Evolutionary conservation across 2,888 invertebrate species (phyloP).

Genomic region (Drosophila atripex): DNA sequence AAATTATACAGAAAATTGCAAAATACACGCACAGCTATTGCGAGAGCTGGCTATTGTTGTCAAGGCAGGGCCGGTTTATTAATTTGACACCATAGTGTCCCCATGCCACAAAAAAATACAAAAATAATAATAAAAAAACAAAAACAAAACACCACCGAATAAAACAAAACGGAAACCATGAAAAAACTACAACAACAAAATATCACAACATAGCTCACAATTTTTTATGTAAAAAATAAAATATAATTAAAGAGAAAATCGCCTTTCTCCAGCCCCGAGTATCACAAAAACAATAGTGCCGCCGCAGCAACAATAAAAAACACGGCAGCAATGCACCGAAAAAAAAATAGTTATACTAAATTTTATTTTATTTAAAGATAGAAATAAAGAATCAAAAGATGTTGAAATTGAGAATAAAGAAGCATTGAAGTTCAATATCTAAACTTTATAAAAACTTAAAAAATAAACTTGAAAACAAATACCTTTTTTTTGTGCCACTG

Average conservation of each 20-base stretch:
- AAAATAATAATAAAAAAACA: slow-evolving; percentile 21
- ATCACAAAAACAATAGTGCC: slow-evolving; percentile 75
- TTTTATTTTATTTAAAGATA: not conserved
- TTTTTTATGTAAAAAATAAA: slow-evolving; percentile 68
- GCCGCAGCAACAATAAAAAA: slow-evolving; percentile 51
- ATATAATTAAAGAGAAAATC: slow-evolving; percentile 77
- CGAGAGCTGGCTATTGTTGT: slow-evolving; percentile 44
- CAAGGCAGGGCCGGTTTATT: slow-evolving; percentile 71
- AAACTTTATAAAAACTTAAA: not conserved
- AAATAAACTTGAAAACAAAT: not conserved
- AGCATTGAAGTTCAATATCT: too few relatives aligned
- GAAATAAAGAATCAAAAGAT: not conserved
- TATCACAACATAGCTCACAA: slow-evolving; percentile 57
- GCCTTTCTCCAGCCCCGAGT: slow-evolving; percentile 68
- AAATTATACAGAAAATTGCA: slow-evolving; percentile 43
- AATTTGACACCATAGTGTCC: slow-evolving; percentile 68
- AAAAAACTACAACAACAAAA: slow-evolving; percentile 43
- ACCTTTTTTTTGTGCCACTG: slow-evolving; percentile 1
- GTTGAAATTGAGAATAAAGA: not conserved
- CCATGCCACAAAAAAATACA: slow-evolving; percentile 43
- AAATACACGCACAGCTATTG: slow-evolving; percentile 29
- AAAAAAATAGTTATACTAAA: not conserved
- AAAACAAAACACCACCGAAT: slow-evolving; percentile 36
- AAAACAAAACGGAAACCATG: slow-evolving; percentile 68
- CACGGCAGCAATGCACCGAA: not conserved